Base-by-base conservation (phyloP, 2,113 vertebrate species). In the Marmota flaviventris region DNA sequence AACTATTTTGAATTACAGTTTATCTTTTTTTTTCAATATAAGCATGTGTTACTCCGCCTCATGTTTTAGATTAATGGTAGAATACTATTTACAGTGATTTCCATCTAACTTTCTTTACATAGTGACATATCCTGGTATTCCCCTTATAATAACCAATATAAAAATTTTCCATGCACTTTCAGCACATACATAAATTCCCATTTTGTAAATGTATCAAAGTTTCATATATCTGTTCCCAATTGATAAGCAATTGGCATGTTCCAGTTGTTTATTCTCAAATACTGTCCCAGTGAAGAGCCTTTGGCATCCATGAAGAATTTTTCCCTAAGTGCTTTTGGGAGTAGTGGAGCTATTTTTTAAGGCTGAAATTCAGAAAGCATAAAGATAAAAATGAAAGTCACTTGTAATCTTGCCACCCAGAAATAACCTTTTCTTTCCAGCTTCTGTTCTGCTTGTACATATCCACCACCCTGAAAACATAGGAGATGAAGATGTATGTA, bases 371-470 rank as follows among this genome's bases (percentile, higher is more conserved):
- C 16, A 77, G 22, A 72, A 85, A 37, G 2, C 67, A 2, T 25
- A 95, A 95, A 83, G 77, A 75, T 61, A 53, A 76, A 42, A 72
- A 81, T 65, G 45, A 89, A 83, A 75, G 45, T 56, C 78, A 76
- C 45, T 16, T 51, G 7, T 34, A 70, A 82, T 77, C 29, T 69
- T 53, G 69, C 16, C 37, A 53, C 34, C 11, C 25, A 72, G 37
- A 89, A 24, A 61, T 81, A 51, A 5, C 65, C 39, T 70, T 83
- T 16, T 75, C 42, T 13, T 89, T 39, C 18, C 1, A 48, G 29
- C 51, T 63, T 83, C 84, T 86, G 10, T 89, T 75, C 37, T 82
- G 11, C 95, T 92, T 69, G 4, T 34, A 51, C 8, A 73, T 10
- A 82, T 17, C 34, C 48, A 39, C 6, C 51, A 48, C 34, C 34